phyloP scores from a whole-genome alignment of 2,113 vertebrate genomes.

The Halichoerus grypus region DNA sequence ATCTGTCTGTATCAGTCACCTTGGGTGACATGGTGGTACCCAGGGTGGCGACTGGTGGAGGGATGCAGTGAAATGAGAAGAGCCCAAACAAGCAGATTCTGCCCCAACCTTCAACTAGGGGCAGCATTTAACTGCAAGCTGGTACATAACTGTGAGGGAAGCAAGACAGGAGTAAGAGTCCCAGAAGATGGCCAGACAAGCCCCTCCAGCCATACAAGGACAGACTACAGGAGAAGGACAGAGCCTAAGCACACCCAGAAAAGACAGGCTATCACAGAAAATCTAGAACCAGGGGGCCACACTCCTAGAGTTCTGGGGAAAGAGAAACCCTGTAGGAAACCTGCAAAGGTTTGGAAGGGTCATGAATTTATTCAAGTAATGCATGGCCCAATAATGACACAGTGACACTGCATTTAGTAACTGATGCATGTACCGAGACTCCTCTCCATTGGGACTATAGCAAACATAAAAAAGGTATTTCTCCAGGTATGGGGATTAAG shows the following conservation, averaged over 20 bases:
- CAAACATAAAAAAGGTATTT: not conserved
- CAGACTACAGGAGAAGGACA: not conserved
- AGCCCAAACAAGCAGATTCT: not conserved
- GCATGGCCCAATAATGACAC: not conserved
- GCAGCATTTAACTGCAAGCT: not conserved
- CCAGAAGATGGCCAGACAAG: not conserved
- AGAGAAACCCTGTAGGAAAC: not conserved
- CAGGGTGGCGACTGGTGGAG: fast-evolving
- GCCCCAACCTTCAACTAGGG: not conserved
- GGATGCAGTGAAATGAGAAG: not conserved
- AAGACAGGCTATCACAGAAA: not conserved
- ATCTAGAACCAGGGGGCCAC: not conserved
- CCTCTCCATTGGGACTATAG: not conserved
- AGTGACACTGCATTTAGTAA: not conserved
- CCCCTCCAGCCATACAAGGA: not conserved
- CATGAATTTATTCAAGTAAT: not conserved
- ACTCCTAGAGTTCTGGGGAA: not conserved
- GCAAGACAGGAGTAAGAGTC: not conserved
- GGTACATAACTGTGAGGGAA: not conserved
- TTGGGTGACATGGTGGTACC: not conserved
- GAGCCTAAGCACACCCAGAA: not conserved
- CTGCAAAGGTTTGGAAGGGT: not conserved
- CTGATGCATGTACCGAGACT: too few relatives aligned
- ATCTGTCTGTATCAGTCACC: not conserved
- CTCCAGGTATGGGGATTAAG: not conserved